Evolutionary conservation across 2,797 vertebrate genomes (phyloP), one percentile per base, ranked within the genome.

Genomic region (Gymnothorax javanicus): DNA sequence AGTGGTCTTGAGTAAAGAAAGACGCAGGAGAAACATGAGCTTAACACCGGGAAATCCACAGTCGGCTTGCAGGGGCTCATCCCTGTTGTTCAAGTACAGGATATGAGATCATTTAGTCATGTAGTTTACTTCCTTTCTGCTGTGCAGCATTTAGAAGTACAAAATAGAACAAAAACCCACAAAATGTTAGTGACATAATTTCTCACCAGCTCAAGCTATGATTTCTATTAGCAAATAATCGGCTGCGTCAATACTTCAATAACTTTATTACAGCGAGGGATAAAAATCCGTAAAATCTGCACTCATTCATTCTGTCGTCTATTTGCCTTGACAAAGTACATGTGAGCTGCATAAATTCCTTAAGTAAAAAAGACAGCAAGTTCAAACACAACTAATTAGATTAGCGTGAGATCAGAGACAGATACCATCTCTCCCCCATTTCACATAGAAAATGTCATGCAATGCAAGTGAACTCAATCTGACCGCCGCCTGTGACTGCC

Each of bases 331-430:
- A 71, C 25, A 67, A 85, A 85, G 93, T 92, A 94, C 94, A 91
- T 94, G 94, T 94, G 87, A 87, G 85, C 89, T 87, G 88, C 88
- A 88, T 27, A 88, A 88, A 90, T 91, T 92, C 94, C 93, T 86
- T 88, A 43, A 13, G 91, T 59, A 89, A 85, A 50, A 25, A 71
- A 54, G n/a, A 59, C 88, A 91, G 89, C 89, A 84, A 92, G 92
- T 94, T 95, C 92, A 94, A 95, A 94, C 91, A 0, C 84, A 77
- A 58, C 92, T 94, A 91, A 93, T 93, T 90, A 87, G 92, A 94
- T 94, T 94, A 94, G 87, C 90, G 89, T 0, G 91, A 94, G 94
- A 94, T 94, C 93, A 94, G 93, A 94, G 93, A 67, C 89, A 91
- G 94, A 94, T 94, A 89, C 89, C 89, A 93, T 94, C 92, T 87